Conservation (phyloP, 2,797 vertebrate species). For the Tangara arthus region DNA sequence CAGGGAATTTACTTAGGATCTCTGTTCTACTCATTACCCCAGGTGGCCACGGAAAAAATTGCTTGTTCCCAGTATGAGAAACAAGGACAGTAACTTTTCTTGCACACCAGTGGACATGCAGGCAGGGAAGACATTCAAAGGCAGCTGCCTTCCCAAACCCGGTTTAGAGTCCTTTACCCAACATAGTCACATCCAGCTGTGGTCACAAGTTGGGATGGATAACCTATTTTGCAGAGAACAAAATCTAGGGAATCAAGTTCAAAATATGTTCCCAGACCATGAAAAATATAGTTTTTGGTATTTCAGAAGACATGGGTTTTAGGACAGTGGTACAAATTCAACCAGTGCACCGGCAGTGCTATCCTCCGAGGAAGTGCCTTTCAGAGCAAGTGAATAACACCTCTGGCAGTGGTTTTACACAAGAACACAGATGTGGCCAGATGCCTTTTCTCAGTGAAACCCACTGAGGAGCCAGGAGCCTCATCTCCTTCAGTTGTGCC, state of each 20-base stretch:
- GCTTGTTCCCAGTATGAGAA: not conserved
- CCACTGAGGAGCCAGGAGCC: not conserved
- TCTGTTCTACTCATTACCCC: not conserved
- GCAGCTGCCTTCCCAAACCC: not conserved
- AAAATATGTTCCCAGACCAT: not conserved
- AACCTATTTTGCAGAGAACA: not conserved
- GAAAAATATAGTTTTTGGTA: not conserved
- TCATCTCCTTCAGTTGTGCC: not conserved
- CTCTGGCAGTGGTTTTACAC: not conserved
- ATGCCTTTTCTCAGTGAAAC: not conserved
- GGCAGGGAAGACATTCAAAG: not conserved
- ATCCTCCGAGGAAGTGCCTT: not conserved
- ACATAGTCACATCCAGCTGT: rapidly evolving
- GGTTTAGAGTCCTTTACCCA: not conserved
- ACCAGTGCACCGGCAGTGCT: not conserved
- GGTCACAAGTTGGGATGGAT: not conserved
- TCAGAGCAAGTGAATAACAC: not conserved
- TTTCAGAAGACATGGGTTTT: not conserved
- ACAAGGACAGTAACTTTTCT: not conserved
- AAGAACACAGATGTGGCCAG: not conserved
- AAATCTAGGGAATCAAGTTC: not conserved
- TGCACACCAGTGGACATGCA: not conserved
- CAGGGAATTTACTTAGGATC: not conserved
- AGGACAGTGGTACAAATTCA: not conserved
- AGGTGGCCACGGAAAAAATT: not conserved